Percentiles rank a stretch among this genome's conserved stretches.
These are phyloP conservation scores for Chlorospingus semifuscus DNA, from an alignment of 2,797 vertebrate species.

Conservation along the genomic window DNA sequence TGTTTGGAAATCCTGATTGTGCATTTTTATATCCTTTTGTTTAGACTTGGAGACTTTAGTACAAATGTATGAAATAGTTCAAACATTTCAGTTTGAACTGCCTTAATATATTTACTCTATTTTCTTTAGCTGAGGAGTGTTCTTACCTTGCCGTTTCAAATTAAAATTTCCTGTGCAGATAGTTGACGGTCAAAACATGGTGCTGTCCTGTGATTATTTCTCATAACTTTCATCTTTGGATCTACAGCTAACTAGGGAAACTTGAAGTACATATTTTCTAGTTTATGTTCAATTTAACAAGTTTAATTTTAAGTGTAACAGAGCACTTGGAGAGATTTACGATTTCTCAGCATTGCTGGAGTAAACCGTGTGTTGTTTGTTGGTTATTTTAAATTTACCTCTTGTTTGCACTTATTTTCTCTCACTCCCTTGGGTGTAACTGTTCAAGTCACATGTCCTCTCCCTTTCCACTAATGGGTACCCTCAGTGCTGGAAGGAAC, in stretches of 20 bases:
- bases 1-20: background rate
- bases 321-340: background rate
- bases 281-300: background rate
- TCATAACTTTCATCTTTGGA: background rate
- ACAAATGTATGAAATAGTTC: background rate
- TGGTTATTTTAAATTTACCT: background rate
- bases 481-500: background rate
- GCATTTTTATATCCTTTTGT: background rate
- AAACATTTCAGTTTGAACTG: background rate
- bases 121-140: background rate
- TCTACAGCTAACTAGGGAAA: background rate
- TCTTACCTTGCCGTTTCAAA: background rate
- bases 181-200: background rate
- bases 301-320: background rate
- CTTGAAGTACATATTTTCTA: background rate
- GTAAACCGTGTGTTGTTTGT: background rate
- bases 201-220: background rate
- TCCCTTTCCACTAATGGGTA: background rate
- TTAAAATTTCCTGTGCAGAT: background rate
- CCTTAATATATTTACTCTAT: background rate
- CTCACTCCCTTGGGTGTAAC: fast-evolving
- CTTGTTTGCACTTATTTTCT: fast-evolving
- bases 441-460: background rate
- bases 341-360: background rate
- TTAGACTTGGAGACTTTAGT: background rate